phyloP scores from a whole-genome alignment of 1,140 invertebrate genomes.

The Gryon sp. region DNA sequence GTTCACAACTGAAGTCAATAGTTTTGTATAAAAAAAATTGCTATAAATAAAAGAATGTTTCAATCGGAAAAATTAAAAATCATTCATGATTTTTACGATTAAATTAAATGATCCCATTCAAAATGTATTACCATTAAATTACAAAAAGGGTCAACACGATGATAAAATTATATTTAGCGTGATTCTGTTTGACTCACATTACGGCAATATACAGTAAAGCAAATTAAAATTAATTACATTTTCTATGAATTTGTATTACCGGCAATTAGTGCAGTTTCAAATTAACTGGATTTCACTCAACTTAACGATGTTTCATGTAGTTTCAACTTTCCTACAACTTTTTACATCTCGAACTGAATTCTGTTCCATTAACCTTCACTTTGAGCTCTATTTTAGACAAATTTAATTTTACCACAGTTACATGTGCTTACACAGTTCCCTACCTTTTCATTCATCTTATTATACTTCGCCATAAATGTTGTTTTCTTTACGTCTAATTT shows the following conservation, averaged over 20 bases:
- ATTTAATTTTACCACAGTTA: conserved; percentile 38
- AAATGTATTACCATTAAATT: too few species aligned
- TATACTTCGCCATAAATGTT: conserved; percentile 15
- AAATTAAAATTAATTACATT: conserved; percentile 58
- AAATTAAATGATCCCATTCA: too few species aligned
- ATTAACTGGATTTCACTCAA: conserved; percentile 56
- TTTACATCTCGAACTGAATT: conserved; percentile 49
- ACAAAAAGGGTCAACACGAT: background rate
- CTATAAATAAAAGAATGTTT: too few species aligned
- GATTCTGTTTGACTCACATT: conserved; percentile 52
- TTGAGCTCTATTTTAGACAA: conserved; percentile 48
- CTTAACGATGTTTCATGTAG: conserved; percentile 57
- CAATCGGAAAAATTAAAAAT: too few species aligned
- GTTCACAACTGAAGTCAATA: too few species aligned
- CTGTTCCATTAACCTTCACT: conserved; percentile 55
- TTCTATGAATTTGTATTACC: conserved; percentile 56
- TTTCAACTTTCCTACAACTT: conserved; percentile 50
- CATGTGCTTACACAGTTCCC: conserved; percentile 32
- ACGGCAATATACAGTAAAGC: conserved; percentile 38
- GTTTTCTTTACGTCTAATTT: conserved; percentile 44
- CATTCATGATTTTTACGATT: too few species aligned
- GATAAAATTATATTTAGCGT: conserved; percentile 1
- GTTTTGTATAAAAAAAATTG: too few species aligned
- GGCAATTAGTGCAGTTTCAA: conserved; percentile 51
- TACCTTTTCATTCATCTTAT: conserved; percentile 46